A percentile compares a stretch with the other conserved stretches of the same genome.
Conservation (phyloP, 2,113 vertebrate genomes). For the Scartelaos histophorus region DNA sequence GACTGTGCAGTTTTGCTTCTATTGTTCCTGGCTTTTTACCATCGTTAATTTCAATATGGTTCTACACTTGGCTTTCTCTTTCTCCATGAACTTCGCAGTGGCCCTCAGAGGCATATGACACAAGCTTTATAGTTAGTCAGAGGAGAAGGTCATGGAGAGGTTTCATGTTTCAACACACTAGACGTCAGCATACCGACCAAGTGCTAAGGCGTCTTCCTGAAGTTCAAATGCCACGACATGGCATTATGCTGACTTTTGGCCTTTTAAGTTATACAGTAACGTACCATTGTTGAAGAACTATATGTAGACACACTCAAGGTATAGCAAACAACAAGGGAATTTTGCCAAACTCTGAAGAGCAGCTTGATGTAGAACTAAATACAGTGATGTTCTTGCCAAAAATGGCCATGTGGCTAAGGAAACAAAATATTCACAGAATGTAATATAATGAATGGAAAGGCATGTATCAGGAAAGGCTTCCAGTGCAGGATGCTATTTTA, state of each 20-base stretch:
- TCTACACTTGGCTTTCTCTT: slow-evolving; percentile 16
- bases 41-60: not conserved
- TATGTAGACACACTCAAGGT: not conserved
- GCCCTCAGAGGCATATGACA: slow-evolving; percentile 50
- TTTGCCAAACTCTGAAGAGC: not conserved
- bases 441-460: not conserved
- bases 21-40: slow-evolving; percentile 20
- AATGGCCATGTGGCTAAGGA: not conserved
- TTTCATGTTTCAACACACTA: slow-evolving; percentile 67
- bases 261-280: slow-evolving; percentile 5
- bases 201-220: slow-evolving; percentile 40
- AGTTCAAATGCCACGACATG: slow-evolving; percentile 71
- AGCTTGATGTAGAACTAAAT: not conserved
- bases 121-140: slow-evolving; percentile 41
- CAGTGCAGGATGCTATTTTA: not conserved
- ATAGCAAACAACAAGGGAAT: not conserved
- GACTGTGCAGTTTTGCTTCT: slow-evolving; percentile 11
- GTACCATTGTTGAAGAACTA: not conserved
- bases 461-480: not conserved
- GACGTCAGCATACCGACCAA: slow-evolving; percentile 47
- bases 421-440: not conserved
- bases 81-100: slow-evolving; percentile 23
- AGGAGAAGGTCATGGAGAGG: slow-evolving; percentile 59
- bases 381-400: not conserved
- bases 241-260: slow-evolving; percentile 33